phyloP scores from a whole-genome alignment of 2,113 vertebrate species.

The Onychostruthus taczanowskii region DNA sequence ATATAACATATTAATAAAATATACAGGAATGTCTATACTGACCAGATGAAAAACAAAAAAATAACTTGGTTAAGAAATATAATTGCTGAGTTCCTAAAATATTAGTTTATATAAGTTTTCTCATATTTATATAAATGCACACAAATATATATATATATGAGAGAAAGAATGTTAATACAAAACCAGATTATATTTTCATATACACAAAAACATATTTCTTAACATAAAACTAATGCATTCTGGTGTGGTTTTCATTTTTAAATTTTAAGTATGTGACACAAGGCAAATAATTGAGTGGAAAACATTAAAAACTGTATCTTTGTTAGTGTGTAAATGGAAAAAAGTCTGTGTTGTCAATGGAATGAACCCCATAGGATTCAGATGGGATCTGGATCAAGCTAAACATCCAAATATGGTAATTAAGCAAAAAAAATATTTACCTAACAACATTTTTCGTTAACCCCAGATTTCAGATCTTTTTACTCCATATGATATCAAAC shows the following conservation, averaged over 20 bases:
- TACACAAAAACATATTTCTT: not conserved
- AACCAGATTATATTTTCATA: not conserved
- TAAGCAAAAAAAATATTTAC: slow-evolving; percentile 27
- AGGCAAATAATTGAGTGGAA: slow-evolving; percentile 13
- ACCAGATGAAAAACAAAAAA: slow-evolving; percentile 34
- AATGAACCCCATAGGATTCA: slow-evolving; percentile 1
- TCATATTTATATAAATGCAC: not conserved
- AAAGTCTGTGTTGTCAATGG: not conserved
- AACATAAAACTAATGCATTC: slow-evolving; percentile 2
- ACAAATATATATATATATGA: not conserved
- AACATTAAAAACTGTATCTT: not conserved
- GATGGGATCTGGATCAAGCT: not conserved
- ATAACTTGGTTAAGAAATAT: not conserved
- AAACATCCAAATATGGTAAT: not conserved
- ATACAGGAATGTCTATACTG: not conserved
- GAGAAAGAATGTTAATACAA: slow-evolving; percentile 12
- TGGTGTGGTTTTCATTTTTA: not conserved
- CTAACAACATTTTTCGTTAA: slow-evolving; percentile 28
- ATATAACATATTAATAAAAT: not conserved
- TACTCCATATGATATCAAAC: not conserved
- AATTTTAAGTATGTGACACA: not conserved
- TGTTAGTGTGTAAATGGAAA: not conserved
- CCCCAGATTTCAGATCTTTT: slow-evolving; percentile 8
- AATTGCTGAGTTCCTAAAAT: not conserved
- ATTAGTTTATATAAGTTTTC: not conserved